Evolutionary conservation across 1,140 invertebrate genomes (phyloP), one percentile per base, ranked within the genome.

Genomic region (Heliconius nattereri): DNA sequence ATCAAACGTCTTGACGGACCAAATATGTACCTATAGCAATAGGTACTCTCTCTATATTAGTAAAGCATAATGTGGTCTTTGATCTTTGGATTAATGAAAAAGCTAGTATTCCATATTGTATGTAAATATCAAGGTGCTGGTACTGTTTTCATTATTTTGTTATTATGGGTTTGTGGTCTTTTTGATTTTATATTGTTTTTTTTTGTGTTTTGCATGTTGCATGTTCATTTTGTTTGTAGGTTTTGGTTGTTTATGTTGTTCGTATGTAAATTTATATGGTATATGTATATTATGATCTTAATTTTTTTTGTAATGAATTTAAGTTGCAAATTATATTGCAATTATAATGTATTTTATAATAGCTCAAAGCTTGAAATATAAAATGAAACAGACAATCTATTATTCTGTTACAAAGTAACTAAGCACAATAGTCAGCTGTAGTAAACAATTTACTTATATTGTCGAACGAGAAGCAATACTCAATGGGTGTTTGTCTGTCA

Each of bases 111-210:
- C 82, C 78, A 60, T 73, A 79, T 71, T 83, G 40, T 76, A 76
- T 66, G 45, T 66, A 79, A 78, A 83, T 78, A 40, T 83, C 71
- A 75, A 77, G 83, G 85, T 85, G 81, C 83, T 82, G 85, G 85
- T 84, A 78, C 79, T 82, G 76, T 78, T 73, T 73, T 73, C 29
- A 72, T 79, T 45, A 83, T 73, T 79, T 78, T 75, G 29, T 37
- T 23, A 23, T 57, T 23, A 76, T 76, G 78, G 78, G 73, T 79
- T 80, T 78, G 75, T 84, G 78, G 84, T 81, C 80, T 84, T 57
- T 76, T 80, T 83, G 75, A 83, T 74, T 79, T 77, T 78, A 78
- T 77, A 35, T 66, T 75, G 26, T 16, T 79, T 45, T 80, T 60
- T 77, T 70, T 32, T 73, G 11, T 40, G 29, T 45, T 45, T 13